phyloP scores from a whole-genome alignment of 2,797 vertebrate genomes.

The Ibycter americanus region DNA sequence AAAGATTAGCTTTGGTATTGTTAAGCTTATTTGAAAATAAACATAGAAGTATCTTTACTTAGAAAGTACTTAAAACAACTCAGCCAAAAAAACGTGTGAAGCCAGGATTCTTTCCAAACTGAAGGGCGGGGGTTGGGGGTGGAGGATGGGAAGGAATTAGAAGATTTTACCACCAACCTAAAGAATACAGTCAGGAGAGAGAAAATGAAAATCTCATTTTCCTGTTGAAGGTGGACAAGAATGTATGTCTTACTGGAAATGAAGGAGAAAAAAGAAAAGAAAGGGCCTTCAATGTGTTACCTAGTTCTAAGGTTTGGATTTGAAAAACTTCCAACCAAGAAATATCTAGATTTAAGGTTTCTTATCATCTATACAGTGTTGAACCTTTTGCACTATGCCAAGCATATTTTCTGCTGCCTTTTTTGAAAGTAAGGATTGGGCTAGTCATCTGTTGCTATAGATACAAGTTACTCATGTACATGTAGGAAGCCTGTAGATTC shows the following conservation, averaged over 20 bases:
- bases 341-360: neutral
- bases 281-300: neutral
- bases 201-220: neutral
- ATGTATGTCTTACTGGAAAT: neutral
- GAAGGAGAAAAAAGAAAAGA: neutral
- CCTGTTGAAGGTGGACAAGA: neutral
- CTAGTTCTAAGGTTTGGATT: neutral
- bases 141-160: neutral
- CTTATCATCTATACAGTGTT: neutral
- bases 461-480: neutral
- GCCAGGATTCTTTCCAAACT: neutral
- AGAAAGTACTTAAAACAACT: neutral
- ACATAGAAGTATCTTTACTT: neutral
- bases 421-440: neutral
- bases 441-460: slow-evolving; percentile 8
- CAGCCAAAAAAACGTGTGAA: neutral
- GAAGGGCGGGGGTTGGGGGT: accelerated
- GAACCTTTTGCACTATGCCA: neutral
- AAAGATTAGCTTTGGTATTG: neutral
- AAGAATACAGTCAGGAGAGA: neutral
- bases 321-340: neutral
- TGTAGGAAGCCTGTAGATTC: neutral
- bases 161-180: neutral
- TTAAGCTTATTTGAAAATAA: neutral
- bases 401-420: neutral